phyloP scores from a whole-genome alignment of 2,888 invertebrate genomes.

The Athalia rosae region DNA sequence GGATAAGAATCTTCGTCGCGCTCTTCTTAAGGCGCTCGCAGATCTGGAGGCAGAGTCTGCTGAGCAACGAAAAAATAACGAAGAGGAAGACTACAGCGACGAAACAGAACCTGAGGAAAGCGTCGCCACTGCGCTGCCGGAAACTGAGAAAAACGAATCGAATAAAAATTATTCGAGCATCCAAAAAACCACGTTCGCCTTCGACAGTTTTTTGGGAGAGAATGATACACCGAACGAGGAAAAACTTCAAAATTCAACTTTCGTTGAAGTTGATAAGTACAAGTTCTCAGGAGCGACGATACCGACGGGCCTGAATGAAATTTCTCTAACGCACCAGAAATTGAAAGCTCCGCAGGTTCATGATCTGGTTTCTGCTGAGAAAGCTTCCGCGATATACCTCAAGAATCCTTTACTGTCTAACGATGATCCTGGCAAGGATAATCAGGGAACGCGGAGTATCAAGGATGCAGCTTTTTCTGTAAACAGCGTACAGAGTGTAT shows the following conservation, averaged over 20 bases:
- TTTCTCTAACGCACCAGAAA: constrained; percentile 3
- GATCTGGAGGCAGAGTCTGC: constrained; percentile 82
- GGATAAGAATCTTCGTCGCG: constrained; percentile 85
- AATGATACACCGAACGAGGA: constrained; percentile 67
- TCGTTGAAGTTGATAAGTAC: constrained; percentile 63
- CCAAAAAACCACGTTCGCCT: constrained; percentile 30
- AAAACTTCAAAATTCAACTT: constrained; percentile 69
- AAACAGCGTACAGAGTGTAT: constrained; percentile 53
- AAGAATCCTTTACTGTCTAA: constrained; percentile 44
- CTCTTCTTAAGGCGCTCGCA: constrained; percentile 84
- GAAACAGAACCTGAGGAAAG: constrained; percentile 7
- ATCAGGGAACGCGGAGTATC: constrained; percentile 53
- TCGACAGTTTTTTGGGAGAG: constrained; percentile 61
- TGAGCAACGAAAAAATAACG: constrained; percentile 64
- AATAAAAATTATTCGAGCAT: constrained; percentile 6
- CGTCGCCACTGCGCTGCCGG: constrained; percentile 31
- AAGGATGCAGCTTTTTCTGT: constrained; percentile 43
- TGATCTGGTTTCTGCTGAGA: constrained; percentile 55
- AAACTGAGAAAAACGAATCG: constrained; percentile 22
- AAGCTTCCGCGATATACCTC: constrained; percentile 54
- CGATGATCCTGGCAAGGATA: constrained; percentile 47
- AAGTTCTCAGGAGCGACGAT: constrained; percentile 47
- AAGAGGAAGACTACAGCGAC: constrained; percentile 68
- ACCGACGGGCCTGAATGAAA: background rate
- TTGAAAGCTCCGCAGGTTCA: constrained; percentile 54